Conservation (phyloP, 2,888 invertebrate species). For the Anaspis maculata region DNA sequence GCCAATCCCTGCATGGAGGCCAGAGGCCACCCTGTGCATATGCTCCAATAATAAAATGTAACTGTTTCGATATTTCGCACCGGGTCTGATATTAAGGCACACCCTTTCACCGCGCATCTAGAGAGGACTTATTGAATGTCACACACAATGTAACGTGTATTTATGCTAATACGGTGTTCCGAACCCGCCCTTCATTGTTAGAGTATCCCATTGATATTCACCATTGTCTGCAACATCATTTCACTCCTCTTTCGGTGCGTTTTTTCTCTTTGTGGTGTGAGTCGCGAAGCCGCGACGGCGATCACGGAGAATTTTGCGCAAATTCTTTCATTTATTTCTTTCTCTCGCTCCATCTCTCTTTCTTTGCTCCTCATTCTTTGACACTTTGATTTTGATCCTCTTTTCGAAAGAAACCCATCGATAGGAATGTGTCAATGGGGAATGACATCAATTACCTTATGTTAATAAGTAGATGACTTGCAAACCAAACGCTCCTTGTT, state of each 20-base stretch:
- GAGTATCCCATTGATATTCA: slow-evolving; percentile 35
- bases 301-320: too few species aligned
- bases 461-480: slow-evolving; percentile 34
- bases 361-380: too few species aligned
- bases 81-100: slow-evolving; percentile 10
- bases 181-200: slow-evolving; percentile 35
- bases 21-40: too few species aligned
- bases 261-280: too few species aligned
- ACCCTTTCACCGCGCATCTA: slow-evolving; percentile 12
- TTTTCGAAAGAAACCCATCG: too few species aligned
- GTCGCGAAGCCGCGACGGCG: too few species aligned
- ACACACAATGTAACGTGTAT: slow-evolving; percentile 33
- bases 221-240: slow-evolving; percentile 30
- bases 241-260: slow-evolving; percentile 21
- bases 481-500: slow-evolving; percentile 18
- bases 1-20: too few species aligned
- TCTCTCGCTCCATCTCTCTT: too few species aligned
- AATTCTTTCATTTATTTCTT: too few species aligned
- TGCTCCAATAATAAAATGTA: too few species aligned
- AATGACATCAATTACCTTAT: slow-evolving; percentile 37
- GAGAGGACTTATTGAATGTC: slow-evolving; percentile 18
- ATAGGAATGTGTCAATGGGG: slow-evolving; percentile 30
- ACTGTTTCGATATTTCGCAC: background rate
- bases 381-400: too few species aligned
- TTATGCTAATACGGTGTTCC: slow-evolving; percentile 33